phyloP scores from a whole-genome alignment of 2,797 vertebrate species.

The Halcyon chelicuti region DNA sequence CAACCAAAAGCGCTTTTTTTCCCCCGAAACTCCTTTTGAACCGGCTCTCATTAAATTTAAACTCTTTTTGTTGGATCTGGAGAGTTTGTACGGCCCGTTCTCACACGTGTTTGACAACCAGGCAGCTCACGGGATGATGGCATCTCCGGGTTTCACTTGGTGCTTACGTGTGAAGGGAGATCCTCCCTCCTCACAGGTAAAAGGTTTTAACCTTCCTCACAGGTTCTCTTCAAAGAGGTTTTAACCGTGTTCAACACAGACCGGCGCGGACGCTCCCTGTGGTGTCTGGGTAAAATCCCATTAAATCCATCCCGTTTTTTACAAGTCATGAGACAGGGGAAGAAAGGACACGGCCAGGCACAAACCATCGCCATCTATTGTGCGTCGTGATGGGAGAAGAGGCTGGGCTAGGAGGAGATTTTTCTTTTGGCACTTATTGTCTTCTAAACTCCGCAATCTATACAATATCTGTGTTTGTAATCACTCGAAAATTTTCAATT shows the following conservation, averaged over 20 bases:
- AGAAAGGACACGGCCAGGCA: not conserved
- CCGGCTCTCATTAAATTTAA: not conserved
- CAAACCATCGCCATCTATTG: not conserved
- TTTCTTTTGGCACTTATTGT: constrained; percentile 37
- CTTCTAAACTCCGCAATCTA: constrained; percentile 67
- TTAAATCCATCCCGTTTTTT: not conserved
- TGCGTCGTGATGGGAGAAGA: not conserved
- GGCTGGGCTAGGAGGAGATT: not conserved
- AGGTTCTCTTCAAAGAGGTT: not conserved
- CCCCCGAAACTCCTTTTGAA: not conserved
- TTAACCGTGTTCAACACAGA: not conserved
- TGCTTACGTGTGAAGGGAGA: not conserved
- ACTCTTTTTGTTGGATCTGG: not conserved
- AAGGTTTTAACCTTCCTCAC: not conserved
- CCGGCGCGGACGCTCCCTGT: accelerated
- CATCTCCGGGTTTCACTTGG: not conserved
- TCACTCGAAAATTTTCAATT: constrained; percentile 82
- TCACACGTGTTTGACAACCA: accelerated
- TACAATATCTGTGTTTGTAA: constrained; percentile 74
- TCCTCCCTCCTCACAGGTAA: not conserved
- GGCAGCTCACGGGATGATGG: accelerated
- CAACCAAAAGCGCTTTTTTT: not conserved
- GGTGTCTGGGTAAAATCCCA: not conserved
- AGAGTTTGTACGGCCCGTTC: not conserved
- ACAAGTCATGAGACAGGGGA: not conserved